These are phyloP conservation scores for Diarsia dahlii DNA, from an alignment of 2,888 invertebrate genomes.

Conservation along the genomic window DNA sequence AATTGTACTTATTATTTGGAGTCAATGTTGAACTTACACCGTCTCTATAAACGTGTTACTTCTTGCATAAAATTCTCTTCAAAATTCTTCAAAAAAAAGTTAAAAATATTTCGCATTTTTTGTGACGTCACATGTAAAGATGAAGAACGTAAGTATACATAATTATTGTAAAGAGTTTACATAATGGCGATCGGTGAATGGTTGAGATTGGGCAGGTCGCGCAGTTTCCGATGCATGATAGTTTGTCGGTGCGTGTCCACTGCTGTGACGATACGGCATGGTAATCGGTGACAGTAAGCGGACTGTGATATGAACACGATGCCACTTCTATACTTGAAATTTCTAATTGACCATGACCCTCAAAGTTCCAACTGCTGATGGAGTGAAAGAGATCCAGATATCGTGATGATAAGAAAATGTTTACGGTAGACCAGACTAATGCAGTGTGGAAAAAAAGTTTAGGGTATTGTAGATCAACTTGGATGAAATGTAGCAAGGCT, in stretches of 20 bases:
- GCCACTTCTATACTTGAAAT: too few species aligned
- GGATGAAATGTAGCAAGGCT: background rate
- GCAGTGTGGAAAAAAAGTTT: too few species aligned
- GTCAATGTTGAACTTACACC: background rate
- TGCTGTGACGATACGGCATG: constrained; percentile 21
- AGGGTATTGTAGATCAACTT: background rate
- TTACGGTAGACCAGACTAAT: background rate
- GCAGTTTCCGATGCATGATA: constrained; percentile 63
- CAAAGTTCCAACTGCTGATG: background rate
- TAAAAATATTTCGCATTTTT: constrained; percentile 8
- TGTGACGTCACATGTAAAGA: constrained; percentile 10
- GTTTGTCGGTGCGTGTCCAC: constrained; percentile 54
- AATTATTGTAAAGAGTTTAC: constrained; percentile 64
- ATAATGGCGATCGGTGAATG: constrained; percentile 75
- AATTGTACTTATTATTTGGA: too few species aligned
- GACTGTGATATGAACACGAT: too few species aligned
- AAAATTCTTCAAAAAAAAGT: background rate
- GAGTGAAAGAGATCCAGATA: background rate
- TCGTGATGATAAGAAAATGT: too few species aligned
- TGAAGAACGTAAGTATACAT: constrained; percentile 38
- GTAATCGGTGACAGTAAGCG: too few species aligned
- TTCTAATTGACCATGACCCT: background rate
- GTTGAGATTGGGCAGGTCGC: constrained; percentile 74
- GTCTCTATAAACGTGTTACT: background rate
- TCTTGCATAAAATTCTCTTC: background rate